phyloP scores from a whole-genome alignment of 2,888 invertebrate species.

The Coelinius sp. region DNA sequence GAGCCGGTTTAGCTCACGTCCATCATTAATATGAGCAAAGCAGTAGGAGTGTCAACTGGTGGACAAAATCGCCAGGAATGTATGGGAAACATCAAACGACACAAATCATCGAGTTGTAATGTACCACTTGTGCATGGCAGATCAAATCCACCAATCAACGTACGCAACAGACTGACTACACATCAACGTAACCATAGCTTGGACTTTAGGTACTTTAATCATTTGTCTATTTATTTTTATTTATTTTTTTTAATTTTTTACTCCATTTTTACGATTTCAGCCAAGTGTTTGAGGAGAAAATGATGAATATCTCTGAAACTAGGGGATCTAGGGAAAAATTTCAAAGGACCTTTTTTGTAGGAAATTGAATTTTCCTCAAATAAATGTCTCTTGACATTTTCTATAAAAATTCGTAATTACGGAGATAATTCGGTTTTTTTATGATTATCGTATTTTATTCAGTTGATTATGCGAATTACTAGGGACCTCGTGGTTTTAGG shows the following conservation, averaged over 20 bases:
- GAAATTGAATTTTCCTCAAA: too few species aligned
- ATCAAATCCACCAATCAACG: constrained; percentile 70
- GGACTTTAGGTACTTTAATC: constrained; percentile 82
- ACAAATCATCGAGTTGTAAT: constrained; percentile 69
- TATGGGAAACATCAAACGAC: constrained; percentile 69
- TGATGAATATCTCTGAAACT: too few species aligned
- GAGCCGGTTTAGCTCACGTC: constrained; percentile 63
- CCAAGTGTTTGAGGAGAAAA: too few species aligned
- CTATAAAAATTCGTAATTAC: too few species aligned
- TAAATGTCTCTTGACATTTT: too few species aligned
- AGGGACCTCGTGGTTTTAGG: too few species aligned
- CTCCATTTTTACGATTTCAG: too few species aligned
- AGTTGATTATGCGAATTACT: too few species aligned
- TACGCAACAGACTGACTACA: constrained; percentile 74
- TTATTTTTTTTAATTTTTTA: constrained; percentile 10
- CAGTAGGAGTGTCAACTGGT: constrained; percentile 68
- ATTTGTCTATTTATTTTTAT: constrained; percentile 10
- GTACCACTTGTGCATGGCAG: constrained; percentile 76
- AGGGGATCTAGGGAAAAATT: too few species aligned
- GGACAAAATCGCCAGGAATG: constrained; percentile 67
- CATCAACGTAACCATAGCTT: constrained; percentile 92
- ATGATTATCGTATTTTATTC: too few species aligned
- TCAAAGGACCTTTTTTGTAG: too few species aligned
- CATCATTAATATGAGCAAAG: constrained; percentile 69
- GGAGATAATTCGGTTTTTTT: too few species aligned